phyloP scores from a whole-genome alignment of 1,140 invertebrate species.

The Euura lappo region DNA sequence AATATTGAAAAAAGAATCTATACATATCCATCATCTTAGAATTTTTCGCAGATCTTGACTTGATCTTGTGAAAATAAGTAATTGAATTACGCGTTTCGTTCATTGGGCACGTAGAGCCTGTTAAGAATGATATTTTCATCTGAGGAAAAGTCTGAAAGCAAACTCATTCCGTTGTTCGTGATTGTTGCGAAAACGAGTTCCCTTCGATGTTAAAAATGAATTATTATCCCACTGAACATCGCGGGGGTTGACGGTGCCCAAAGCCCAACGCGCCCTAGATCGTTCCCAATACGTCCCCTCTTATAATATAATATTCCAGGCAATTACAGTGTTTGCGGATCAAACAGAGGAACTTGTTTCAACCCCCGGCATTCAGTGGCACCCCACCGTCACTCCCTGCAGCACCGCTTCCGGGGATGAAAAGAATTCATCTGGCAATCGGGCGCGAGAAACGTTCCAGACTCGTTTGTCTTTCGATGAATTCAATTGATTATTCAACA shows the following conservation, averaged over 20 bases:
- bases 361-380: constrained; percentile 29
- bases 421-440: background rate
- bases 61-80: no score
- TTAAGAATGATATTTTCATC: background rate
- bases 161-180: background rate
- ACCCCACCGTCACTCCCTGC: constrained; percentile 14
- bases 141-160: background rate
- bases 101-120: background rate
- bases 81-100: no score
- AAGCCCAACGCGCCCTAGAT: constrained; percentile 19
- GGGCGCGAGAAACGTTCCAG: no score
- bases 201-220: constrained; percentile 33
- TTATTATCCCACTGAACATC: constrained; percentile 37
- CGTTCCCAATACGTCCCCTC: constrained; percentile 19
- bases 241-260: constrained; percentile 9
- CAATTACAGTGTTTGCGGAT: constrained; percentile 62
- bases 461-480: no score
- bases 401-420: background rate
- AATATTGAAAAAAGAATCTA: no score
- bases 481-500: no score
- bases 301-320: constrained; percentile 60
- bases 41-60: no score
- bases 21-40: no score
- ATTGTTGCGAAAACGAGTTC: background rate
- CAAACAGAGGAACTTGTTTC: constrained; percentile 58